A percentile compares a stretch with the other conserved stretches of the same genome.
Evolutionary conservation across 2,113 vertebrate species (phyloP).

Genomic region (Verasper variegatus): DNA sequence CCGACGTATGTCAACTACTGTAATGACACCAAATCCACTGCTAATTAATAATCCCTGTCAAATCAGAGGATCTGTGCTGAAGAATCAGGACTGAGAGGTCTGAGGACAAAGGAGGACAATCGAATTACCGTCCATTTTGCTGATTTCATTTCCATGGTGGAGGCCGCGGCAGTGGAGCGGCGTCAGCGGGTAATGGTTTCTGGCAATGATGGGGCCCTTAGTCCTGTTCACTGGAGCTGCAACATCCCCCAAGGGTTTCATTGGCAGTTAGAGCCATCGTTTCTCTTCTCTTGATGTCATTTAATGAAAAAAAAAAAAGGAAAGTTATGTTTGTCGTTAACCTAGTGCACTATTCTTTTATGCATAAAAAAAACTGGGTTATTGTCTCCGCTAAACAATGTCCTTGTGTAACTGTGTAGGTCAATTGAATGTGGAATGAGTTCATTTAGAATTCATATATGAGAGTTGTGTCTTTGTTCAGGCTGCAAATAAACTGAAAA

Average conservation of each 20-base stretch:
- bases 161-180: conserved; percentile 45
- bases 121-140: conserved; percentile 59
- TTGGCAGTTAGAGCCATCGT: conserved; percentile 54
- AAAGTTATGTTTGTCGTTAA: conserved; percentile 59
- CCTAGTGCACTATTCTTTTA: conserved; percentile 27
- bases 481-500: conserved; percentile 16
- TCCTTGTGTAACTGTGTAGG: conserved; percentile 38
- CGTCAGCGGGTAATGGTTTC: conserved; percentile 69
- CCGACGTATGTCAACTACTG: conserved; percentile 13
- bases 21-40: conserved; percentile 9
- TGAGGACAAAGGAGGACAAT: conserved; percentile 60
- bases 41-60: conserved; percentile 62
- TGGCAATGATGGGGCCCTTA: conserved; percentile 73
- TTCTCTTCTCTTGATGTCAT: conserved; percentile 58
- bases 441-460: conserved; percentile 37
- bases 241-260: conserved; percentile 72
- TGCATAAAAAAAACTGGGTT: conserved; percentile 19
- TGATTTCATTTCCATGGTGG: conserved; percentile 62
- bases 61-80: conserved; percentile 13
- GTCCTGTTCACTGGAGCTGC: conserved; percentile 80
- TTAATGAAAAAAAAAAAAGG: conserved; percentile 41
- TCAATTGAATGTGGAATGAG: conserved; percentile 56
- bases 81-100: conserved; percentile 35
- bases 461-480: conserved; percentile 27
- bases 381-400: conserved; percentile 25